Percentiles rank a stretch among this genome's conserved stretches.
Evolutionary conservation across 2,113 vertebrate genomes (phyloP).

Genomic region (Bubo scandiacus): DNA sequence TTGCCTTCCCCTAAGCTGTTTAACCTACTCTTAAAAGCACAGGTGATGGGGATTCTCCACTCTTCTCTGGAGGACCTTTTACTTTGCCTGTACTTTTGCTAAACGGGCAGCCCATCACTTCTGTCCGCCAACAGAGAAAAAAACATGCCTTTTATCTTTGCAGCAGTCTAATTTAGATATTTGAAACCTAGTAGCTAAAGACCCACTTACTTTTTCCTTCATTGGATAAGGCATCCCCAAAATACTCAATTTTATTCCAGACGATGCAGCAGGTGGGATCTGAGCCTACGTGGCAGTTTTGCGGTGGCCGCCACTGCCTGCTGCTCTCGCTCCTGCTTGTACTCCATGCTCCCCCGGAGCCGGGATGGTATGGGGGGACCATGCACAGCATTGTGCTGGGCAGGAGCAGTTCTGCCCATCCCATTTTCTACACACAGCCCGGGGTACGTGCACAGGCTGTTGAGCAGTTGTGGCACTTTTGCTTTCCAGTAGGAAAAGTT

Average conservation of each 20-base stretch:
- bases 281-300: rapidly evolving
- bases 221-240: not conserved
- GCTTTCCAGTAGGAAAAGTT: not conserved
- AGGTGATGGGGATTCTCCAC: not conserved
- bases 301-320: not conserved
- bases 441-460: rapidly evolving
- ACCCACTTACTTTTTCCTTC: not conserved
- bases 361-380: not conserved
- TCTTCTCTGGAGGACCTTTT: not conserved
- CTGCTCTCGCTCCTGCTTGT: not conserved
- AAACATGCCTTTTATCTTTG: not conserved
- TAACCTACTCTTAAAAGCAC: not conserved
- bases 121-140: not conserved
- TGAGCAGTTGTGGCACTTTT: rapidly evolving
- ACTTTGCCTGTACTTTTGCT: not conserved
- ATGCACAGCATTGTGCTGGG: rapidly evolving
- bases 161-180: not conserved
- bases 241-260: not conserved
- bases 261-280: not conserved
- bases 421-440: not conserved
- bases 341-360: rapidly evolving
- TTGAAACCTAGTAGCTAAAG: not conserved
- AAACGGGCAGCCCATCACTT: not conserved
- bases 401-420: not conserved
- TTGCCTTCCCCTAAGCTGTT: not conserved